These are phyloP conservation scores for Frankliniella fusca DNA, from an alignment of 2,888 invertebrate species.

Conservation along the genomic window DNA sequence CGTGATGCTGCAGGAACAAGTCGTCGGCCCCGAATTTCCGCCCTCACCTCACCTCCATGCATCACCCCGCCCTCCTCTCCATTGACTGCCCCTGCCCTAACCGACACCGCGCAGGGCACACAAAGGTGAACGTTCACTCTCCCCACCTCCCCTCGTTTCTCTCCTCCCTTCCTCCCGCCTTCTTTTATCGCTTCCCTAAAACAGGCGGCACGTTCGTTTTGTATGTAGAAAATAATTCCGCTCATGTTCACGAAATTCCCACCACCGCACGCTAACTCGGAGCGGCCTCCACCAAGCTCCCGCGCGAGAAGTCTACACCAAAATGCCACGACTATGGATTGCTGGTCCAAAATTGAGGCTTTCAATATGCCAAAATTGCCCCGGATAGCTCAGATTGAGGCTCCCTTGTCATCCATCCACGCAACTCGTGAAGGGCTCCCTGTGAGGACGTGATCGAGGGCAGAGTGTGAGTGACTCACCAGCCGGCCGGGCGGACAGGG, in stretches of 20 bases:
- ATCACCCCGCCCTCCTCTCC: not conserved
- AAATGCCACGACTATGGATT: no score
- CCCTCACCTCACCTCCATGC: not conserved
- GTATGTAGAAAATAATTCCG: not conserved
- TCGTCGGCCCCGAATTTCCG: not conserved
- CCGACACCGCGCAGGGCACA: not conserved
- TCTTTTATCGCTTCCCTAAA: not conserved
- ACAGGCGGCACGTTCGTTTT: not conserved
- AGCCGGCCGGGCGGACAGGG: no score
- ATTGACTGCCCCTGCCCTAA: not conserved
- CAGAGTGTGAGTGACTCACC: no score
- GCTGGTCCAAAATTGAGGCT: no score
- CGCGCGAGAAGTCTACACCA: no score
- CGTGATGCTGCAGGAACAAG: not conserved
- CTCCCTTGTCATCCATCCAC: no score
- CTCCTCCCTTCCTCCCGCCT: no score
- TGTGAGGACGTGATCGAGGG: no score
- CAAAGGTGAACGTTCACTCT: not conserved
- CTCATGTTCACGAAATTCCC: not conserved
- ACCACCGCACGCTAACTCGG: not conserved
- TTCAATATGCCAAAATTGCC: no score
- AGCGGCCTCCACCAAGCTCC: not conserved
- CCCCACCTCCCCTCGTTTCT: no score
- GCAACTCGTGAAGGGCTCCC: no score
- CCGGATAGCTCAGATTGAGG: no score